Evolutionary conservation across 2,797 vertebrate species (phyloP), one percentile per base, ranked within the genome.

Genomic region (Aulostomus chinensis): DNA sequence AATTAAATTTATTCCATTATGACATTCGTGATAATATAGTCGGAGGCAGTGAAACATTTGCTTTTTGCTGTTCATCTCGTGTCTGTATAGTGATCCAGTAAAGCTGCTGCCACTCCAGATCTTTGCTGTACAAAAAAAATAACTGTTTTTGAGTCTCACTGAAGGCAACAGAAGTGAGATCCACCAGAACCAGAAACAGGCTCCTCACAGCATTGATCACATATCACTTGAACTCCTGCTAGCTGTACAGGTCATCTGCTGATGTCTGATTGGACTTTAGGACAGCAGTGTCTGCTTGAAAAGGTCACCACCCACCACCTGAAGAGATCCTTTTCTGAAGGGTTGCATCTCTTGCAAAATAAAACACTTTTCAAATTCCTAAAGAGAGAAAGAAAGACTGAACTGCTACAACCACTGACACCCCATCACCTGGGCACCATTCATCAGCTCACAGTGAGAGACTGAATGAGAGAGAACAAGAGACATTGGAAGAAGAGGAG

Each of bases 351-450:
- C 21, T 17, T 14, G 36, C 9, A 58, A 72, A 82, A 76, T 61
- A 58, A 65, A 79, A 42, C 26, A 48, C 56, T 36, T 55, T 48
- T 76, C 46, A 64, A 53, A 72, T 43, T 70, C 36, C 30, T 25
- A 3, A 21, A 16, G 66, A 41, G 56, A 51, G 58, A 56, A 78
- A 65, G 30, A 68, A 50, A 73, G 46, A 55, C 28, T 28, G 74
- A 78, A 68, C 40, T 47, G 55, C 68, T 66, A 53, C 56, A 68
- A 33, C 56, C 5, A 39, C 65, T 78, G 75, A 73, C 81, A 74
- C 61, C 73, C 73, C 54, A 15, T 72, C 74, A 81, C 63, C 69
- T 25, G 40, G 55, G 58, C 46, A 68, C 51, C 73, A 68, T 77
- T 85, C 66, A 78, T 78, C 69, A 65, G 42, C 35, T 58, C 36